Evolutionary conservation across 2,797 vertebrate species (phyloP).

Genomic region (Pseudocheirus occidentalis): DNA sequence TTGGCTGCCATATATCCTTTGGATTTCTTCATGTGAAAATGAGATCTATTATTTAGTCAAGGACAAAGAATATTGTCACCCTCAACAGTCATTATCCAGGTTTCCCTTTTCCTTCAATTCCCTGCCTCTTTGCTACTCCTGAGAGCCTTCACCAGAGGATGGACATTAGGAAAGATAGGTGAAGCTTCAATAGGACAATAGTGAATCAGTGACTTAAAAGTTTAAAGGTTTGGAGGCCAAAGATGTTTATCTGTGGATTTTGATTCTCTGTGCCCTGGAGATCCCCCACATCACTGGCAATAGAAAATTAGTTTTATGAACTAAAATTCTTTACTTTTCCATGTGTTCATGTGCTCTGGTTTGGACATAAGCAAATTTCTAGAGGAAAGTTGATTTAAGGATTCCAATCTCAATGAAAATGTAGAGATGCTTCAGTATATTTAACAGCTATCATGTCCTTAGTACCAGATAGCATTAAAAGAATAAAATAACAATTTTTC

Average conservation of each 20-base stretch:
- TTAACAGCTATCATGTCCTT: constrained; percentile 56
- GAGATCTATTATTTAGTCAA: neutral
- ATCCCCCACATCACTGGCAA: constrained; percentile 31
- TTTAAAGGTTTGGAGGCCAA: constrained; percentile 56
- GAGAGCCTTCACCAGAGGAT: neutral
- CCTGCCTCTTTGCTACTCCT: neutral
- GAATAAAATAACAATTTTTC: constrained; percentile 54
- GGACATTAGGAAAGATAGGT: neutral
- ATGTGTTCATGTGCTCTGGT: constrained; percentile 27
- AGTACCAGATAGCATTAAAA: constrained; percentile 51
- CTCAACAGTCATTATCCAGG: neutral
- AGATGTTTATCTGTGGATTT: constrained; percentile 33
- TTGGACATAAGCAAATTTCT: neutral
- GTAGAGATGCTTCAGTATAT: constrained; percentile 43
- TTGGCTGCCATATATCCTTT: neutral
- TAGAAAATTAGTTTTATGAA: constrained; percentile 2
- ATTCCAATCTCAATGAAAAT: constrained; percentile 67
- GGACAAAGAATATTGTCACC: neutral
- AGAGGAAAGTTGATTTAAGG: constrained; percentile 49
- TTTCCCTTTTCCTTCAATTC: neutral
- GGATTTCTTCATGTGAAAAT: neutral
- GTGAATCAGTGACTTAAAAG: constrained; percentile 16
- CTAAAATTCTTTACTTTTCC: neutral
- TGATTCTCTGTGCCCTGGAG: constrained; percentile 55
- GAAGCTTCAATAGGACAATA: neutral